Percentiles rank a stretch among this genome's conserved stretches.
Evolutionary conservation across 1,140 invertebrate species (phyloP).

Genomic region (Neuroterus valhalla): DNA sequence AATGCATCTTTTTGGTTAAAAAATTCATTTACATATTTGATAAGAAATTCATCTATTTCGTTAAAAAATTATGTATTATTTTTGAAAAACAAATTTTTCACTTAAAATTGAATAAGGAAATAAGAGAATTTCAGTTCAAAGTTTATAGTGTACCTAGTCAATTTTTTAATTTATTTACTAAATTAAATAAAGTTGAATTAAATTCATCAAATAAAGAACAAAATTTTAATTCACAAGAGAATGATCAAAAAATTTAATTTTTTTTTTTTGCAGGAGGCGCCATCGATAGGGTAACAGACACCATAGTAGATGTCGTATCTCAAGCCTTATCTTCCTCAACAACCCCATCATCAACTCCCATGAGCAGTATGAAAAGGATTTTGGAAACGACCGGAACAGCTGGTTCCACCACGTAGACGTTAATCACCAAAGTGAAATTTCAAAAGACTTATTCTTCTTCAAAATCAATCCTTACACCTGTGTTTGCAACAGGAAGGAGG

Average conservation of each 20-base stretch:
- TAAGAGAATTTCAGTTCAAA: too few relatives aligned
- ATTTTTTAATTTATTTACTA: too few relatives aligned
- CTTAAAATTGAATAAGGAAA: too few relatives aligned
- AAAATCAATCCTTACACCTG: conserved; percentile 21
- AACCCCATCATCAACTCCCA: neutral
- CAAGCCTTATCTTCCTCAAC: conserved; percentile 47
- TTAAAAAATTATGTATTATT: too few relatives aligned
- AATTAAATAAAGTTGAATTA: too few relatives aligned
- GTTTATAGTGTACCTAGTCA: too few relatives aligned
- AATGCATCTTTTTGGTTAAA: too few relatives aligned
- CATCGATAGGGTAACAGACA: conserved; percentile 56
- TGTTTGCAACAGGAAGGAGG: neutral
- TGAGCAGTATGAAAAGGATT: neutral
- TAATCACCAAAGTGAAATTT: conserved; percentile 13
- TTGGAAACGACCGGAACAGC: neutral
- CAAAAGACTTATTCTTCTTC: conserved; percentile 25
- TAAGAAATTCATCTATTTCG: too few relatives aligned
- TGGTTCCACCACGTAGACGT: neutral
- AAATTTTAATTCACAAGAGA: too few relatives aligned
- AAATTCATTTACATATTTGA: too few relatives aligned
- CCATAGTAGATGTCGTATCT: conserved; percentile 48
- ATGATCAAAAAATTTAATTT: neutral
- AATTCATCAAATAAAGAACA: too few relatives aligned
- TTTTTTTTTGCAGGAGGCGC: conserved; percentile 21
- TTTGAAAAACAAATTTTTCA: too few relatives aligned